Evolutionary conservation across 2,113 vertebrate genomes (phyloP).

Genomic region (Aphyosemion australe): DNA sequence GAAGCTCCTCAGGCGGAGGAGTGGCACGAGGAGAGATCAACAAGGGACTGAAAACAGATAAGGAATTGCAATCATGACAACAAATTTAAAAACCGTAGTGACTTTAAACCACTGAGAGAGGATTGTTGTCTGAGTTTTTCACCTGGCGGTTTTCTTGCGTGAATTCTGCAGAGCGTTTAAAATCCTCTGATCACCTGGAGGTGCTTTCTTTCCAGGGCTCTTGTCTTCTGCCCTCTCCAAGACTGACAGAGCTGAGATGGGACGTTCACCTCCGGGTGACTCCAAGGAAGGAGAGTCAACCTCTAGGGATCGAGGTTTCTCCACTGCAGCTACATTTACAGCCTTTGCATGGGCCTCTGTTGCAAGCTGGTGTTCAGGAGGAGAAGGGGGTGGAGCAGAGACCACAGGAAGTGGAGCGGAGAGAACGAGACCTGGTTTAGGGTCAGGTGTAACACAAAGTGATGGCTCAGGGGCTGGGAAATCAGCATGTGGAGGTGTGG

Average conservation of each 20-base stretch:
- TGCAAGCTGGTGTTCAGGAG: conserved; percentile 3
- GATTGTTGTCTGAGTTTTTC: neutral
- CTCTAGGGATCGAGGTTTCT: conserved; percentile 14
- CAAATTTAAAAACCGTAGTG: neutral
- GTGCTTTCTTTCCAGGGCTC: conserved; percentile 35
- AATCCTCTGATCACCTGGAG: conserved; percentile 63
- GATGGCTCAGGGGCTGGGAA: neutral
- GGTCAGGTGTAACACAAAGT: neutral
- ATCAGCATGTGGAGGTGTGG: neutral
- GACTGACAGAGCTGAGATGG: conserved; percentile 46
- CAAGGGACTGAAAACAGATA: conserved; percentile 26
- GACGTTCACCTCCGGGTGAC: conserved; percentile 35
- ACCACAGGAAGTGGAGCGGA: neutral
- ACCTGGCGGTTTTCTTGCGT: conserved; percentile 64
- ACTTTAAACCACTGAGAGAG: neutral
- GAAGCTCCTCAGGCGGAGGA: conserved; percentile 43
- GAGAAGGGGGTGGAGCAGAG: conserved; percentile 25
- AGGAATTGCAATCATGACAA: neutral
- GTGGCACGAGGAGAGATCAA: conserved; percentile 13
- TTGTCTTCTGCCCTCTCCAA: conserved; percentile 71
- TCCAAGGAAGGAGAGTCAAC: neutral
- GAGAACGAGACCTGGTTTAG: neutral
- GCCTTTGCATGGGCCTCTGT: neutral
- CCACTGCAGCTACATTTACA: neutral
- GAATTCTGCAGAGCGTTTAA: conserved; percentile 73